Percentiles rank a stretch among this genome's conserved stretches.
Evolutionary conservation across 2,797 vertebrate species (phyloP).

Genomic region (Gymnopithys bicolor): DNA sequence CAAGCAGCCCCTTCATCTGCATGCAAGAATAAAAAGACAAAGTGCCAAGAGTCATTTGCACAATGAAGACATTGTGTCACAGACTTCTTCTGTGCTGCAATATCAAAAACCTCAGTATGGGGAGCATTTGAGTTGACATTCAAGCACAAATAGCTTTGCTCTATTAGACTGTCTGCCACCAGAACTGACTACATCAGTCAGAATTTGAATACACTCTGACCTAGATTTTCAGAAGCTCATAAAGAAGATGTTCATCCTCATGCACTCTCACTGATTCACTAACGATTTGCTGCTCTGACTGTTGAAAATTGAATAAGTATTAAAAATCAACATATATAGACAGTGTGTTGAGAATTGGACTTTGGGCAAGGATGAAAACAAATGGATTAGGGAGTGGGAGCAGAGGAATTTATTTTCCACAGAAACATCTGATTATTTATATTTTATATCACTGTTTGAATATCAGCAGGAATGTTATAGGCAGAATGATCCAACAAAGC

Average conservation of each 20-base stretch:
- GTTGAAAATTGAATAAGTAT: background rate
- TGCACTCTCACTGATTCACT: background rate
- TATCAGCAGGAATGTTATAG: background rate
- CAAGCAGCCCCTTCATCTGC: background rate
- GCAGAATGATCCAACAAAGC: background rate
- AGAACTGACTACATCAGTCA: background rate
- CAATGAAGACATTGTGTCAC: constrained; percentile 3
- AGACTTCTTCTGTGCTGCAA: background rate
- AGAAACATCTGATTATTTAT: background rate
- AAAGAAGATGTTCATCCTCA: background rate
- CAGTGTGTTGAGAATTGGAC: background rate
- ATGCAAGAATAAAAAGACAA: background rate
- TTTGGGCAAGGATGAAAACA: background rate
- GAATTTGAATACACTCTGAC: constrained; percentile 7
- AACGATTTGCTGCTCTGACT: background rate
- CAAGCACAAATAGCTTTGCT: constrained; percentile 25
- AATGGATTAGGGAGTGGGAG: background rate
- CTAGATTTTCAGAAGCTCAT: background rate
- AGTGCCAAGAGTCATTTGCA: background rate
- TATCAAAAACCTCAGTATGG: background rate
- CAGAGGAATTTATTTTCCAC: background rate
- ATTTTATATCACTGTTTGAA: background rate
- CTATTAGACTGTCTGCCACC: background rate
- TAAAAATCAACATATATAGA: background rate
- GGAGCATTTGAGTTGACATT: constrained; percentile 39